phyloP scores from a whole-genome alignment of 1,140 invertebrate species.

The Nephila pilipes region DNA sequence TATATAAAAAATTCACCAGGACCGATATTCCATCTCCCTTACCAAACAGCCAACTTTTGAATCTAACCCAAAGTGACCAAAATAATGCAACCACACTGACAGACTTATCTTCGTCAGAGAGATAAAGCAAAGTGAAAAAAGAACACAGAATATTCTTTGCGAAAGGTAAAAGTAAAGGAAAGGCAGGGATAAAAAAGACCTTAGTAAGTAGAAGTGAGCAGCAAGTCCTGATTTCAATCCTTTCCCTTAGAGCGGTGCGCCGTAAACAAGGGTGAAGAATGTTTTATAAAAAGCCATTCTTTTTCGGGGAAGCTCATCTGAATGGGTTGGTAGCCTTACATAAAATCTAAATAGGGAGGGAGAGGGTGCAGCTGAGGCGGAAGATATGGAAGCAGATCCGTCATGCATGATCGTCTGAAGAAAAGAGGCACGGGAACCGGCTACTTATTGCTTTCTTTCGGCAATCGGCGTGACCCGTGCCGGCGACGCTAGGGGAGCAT shows the following conservation, averaged over 20 bases:
- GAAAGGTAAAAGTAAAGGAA: background rate
- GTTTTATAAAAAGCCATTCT: constrained; percentile 30
- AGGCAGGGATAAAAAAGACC: background rate
- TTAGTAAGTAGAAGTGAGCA: background rate
- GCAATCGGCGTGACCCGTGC: constrained; percentile 35
- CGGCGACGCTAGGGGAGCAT: background rate
- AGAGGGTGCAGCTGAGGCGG: constrained; percentile 47
- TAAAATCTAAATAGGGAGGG: constrained; percentile 58
- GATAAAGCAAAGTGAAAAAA: background rate
- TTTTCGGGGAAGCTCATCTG: background rate
- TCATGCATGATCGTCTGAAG: constrained; percentile 65
- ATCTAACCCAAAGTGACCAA: background rate
- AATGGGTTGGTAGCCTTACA: constrained; percentile 22
- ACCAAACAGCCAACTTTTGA: no score
- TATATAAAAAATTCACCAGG: no score
- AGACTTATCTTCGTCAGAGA: background rate
- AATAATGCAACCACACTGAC: background rate
- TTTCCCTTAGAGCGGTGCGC: background rate
- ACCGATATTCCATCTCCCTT: no score
- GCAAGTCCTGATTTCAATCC: background rate
- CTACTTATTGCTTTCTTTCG: constrained; percentile 57
- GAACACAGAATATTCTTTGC: background rate
- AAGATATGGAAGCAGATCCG: constrained; percentile 66
- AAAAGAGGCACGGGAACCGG: constrained; percentile 45
- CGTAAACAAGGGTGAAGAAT: constrained; percentile 43